These are phyloP conservation scores for Ctenosaura bakeri DNA, from an alignment of 2,797 vertebrate genomes.

Conservation along the genomic window DNA sequence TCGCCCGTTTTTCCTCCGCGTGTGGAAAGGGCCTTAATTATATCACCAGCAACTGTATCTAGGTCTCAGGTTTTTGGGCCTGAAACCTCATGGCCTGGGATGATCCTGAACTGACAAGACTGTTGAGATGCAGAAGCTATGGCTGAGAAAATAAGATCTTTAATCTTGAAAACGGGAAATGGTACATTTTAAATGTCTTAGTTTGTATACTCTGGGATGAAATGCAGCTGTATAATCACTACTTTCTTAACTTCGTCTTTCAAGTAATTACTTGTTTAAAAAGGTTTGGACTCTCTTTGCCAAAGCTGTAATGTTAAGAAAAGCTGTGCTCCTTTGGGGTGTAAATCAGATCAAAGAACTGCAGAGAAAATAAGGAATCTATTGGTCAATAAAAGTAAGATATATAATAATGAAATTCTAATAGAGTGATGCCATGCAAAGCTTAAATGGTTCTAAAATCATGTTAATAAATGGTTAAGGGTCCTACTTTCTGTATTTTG, in stretches of 20 bases:
- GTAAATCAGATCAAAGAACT: not conserved
- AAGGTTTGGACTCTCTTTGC: not conserved
- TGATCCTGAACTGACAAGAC: too few relatives aligned
- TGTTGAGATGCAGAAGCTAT: not conserved
- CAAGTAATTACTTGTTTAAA: not conserved
- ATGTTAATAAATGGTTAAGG: not conserved
- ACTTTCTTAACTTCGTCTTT: not conserved
- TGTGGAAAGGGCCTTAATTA: too few relatives aligned
- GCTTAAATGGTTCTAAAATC: conserved; percentile 1
- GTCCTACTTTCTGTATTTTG: conserved; percentile 6
- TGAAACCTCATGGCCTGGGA: too few relatives aligned
- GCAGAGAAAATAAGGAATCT: not conserved
- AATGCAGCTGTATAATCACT: not conserved
- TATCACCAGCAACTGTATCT: too few relatives aligned
- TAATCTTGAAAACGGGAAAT: not conserved
- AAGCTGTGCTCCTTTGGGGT: not conserved
- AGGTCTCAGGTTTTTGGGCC: too few relatives aligned
- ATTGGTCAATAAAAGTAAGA: conserved; percentile 10
- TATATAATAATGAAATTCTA: conserved; percentile 34
- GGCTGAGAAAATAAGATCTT: not conserved
- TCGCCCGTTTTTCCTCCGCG: too few relatives aligned
- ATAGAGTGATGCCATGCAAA: not conserved
- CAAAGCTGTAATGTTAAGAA: not conserved
- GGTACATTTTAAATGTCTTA: not conserved
- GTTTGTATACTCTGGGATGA: not conserved